phyloP scores from a whole-genome alignment of 2,113 vertebrate genomes.

The Columbina picui region DNA sequence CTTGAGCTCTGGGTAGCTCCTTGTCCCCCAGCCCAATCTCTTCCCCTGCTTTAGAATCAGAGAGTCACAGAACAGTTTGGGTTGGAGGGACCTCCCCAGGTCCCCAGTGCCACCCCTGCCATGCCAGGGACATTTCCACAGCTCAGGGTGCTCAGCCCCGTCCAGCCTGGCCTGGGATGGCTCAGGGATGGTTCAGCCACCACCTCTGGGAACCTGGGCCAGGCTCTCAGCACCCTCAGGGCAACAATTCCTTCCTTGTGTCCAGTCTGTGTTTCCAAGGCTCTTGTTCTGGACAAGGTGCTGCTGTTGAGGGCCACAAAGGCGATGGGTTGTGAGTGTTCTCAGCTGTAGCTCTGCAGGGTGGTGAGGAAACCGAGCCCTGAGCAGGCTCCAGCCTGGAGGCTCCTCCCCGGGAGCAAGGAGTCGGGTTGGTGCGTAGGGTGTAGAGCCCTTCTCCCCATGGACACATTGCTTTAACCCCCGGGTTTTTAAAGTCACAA shows the following conservation, averaged over 20 bases:
- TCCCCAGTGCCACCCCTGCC: too few relatives aligned
- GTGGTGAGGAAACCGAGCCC: rapidly evolving
- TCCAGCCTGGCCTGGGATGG: too few relatives aligned
- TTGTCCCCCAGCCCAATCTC: rapidly evolving
- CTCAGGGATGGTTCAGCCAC: too few relatives aligned
- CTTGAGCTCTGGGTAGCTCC: too few relatives aligned
- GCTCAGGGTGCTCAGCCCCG: too few relatives aligned
- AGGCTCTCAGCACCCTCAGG: too few relatives aligned
- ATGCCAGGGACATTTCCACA: too few relatives aligned
- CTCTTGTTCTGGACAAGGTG: rapidly evolving
- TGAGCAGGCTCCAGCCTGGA: background rate
- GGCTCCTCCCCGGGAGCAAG: background rate
- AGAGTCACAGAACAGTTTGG: too few relatives aligned
- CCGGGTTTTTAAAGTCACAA: background rate
- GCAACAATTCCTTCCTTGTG: too few relatives aligned
- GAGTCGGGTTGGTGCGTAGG: background rate
- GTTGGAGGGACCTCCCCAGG: too few relatives aligned
- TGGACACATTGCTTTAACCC: background rate
- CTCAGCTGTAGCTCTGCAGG: background rate
- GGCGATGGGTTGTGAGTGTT: background rate
- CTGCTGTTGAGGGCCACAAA: rapidly evolving
- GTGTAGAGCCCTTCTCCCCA: background rate
- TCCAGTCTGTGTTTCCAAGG: too few relatives aligned
- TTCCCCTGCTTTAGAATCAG: background rate
- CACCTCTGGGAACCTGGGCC: too few relatives aligned